Evolutionary conservation across 2,113 vertebrate species (phyloP).

Genomic region (Phalacrocorax pelagicus): DNA sequence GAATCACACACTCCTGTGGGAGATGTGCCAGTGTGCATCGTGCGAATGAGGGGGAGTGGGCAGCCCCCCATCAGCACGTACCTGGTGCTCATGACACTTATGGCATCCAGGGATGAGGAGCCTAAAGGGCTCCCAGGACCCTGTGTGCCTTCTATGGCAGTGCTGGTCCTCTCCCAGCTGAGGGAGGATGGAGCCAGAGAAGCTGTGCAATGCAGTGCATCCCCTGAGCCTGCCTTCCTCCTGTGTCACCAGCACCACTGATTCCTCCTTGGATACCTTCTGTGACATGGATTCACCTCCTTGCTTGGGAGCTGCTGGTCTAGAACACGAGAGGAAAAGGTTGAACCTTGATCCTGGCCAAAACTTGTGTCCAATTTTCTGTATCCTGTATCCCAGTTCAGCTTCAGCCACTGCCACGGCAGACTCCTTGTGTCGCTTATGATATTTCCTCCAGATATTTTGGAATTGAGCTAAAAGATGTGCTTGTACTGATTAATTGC

Average conservation of each 20-base stretch:
- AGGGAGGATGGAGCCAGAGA: not conserved
- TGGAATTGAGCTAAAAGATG: not conserved
- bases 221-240: not conserved
- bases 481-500: not conserved
- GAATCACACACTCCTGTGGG: not conserved
- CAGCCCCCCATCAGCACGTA: rapidly evolving
- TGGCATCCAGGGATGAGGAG: rapidly evolving
- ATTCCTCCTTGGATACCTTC: not conserved
- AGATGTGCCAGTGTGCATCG: not conserved
- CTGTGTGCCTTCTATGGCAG: not conserved
- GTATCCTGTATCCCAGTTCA: not conserved
- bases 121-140: not conserved
- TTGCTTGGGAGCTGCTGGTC: not conserved
- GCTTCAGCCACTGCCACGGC: not conserved
- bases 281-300: not conserved
- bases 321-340: not conserved
- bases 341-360: not conserved
- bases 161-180: not conserved
- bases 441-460: not conserved
- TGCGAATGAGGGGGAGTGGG: not conserved
- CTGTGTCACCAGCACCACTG: rapidly evolving
- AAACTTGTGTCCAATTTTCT: not conserved
- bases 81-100: not conserved
- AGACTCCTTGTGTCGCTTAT: rapidly evolving
- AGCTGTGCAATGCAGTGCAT: not conserved